Evolutionary conservation across 2,797 vertebrate genomes (phyloP).

Genomic region (Oreochromis grahami): DNA sequence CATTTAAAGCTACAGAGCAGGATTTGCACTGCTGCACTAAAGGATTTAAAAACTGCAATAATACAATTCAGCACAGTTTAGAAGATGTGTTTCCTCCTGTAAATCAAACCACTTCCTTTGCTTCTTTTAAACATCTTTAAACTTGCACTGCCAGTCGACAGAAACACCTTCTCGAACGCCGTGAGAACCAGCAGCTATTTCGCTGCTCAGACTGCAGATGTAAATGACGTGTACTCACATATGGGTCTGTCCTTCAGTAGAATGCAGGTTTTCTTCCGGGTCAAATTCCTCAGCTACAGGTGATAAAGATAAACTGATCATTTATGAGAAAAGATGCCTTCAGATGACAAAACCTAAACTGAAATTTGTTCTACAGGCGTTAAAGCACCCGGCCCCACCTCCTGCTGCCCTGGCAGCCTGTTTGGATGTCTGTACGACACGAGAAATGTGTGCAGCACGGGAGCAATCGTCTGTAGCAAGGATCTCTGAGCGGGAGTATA

Average conservation of each 20-base stretch:
- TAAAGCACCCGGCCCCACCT: slow-evolving; percentile 66
- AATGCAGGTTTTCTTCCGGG: slow-evolving; percentile 69
- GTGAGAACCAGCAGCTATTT: not conserved
- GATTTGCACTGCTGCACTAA: slow-evolving; percentile 3
- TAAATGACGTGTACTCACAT: slow-evolving; percentile 63
- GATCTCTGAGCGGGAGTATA: slow-evolving; percentile 81
- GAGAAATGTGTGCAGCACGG: slow-evolving; percentile 67
- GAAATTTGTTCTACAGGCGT: not conserved
- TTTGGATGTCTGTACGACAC: slow-evolving; percentile 69
- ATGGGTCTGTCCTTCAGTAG: slow-evolving; percentile 73
- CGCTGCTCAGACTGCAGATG: not conserved
- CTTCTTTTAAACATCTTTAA: slow-evolving; percentile 8
- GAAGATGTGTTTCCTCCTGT: not conserved
- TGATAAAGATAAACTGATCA: not conserved
- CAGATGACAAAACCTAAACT: not conserved
- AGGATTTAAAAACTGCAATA: not conserved
- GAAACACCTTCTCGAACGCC: not conserved
- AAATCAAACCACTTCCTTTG: not conserved
- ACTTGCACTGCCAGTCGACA: not conserved
- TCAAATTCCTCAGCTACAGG: slow-evolving; percentile 67
- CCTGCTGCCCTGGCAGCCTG: slow-evolving; percentile 61
- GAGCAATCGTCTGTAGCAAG: slow-evolving; percentile 70
- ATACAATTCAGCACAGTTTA: not conserved
- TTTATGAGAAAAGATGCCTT: not conserved
- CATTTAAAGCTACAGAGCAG: slow-evolving; percentile 36